Evolutionary conservation across 2,797 vertebrate species (phyloP).

Genomic region (Cichlasoma orientale): DNA sequence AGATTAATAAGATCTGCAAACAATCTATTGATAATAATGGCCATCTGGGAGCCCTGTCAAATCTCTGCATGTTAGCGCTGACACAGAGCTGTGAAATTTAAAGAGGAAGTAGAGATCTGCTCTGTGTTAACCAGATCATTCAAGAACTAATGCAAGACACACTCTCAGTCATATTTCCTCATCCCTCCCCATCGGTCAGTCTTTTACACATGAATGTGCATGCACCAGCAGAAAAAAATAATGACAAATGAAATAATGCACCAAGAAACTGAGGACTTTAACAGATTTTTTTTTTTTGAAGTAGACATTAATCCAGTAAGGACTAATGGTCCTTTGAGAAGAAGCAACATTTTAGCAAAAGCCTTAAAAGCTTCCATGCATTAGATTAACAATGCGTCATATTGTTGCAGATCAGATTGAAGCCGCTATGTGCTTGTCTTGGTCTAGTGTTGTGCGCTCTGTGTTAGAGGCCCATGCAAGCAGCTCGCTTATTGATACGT

Average conservation of each 20-base stretch:
- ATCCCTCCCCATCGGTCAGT: neutral
- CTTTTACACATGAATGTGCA: slow-evolving; percentile 24
- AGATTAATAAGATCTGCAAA: slow-evolving; percentile 65
- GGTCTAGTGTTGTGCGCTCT: slow-evolving; percentile 24
- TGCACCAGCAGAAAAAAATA: slow-evolving; percentile 17
- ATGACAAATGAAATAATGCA: slow-evolving; percentile 45
- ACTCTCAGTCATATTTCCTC: slow-evolving; percentile 38
- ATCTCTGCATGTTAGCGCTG: slow-evolving; percentile 62
- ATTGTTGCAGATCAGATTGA: slow-evolving; percentile 54
- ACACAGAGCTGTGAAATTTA: slow-evolving; percentile 68
- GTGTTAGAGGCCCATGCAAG: slow-evolving; percentile 26
- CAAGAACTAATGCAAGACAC: slow-evolving; percentile 45
- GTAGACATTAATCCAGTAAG: slow-evolving; percentile 54
- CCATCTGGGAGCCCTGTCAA: slow-evolving; percentile 66
- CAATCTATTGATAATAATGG: slow-evolving; percentile 66
- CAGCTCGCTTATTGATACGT: slow-evolving; percentile 57
- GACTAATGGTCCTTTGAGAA: slow-evolving; percentile 57
- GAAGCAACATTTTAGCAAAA: slow-evolving; percentile 52
- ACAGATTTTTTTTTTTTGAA: slow-evolving; percentile 52
- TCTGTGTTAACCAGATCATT: slow-evolving; percentile 60
- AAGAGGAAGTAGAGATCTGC: slow-evolving; percentile 62
- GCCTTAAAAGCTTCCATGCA: slow-evolving; percentile 52
- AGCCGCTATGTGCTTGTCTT: slow-evolving; percentile 28
- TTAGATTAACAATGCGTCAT: slow-evolving; percentile 60
- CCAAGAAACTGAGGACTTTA: slow-evolving; percentile 41